Percentiles rank a stretch among this genome's conserved stretches.
phyloP scores from a whole-genome alignment of 2,797 vertebrate genomes.

The Hydrophis major region DNA sequence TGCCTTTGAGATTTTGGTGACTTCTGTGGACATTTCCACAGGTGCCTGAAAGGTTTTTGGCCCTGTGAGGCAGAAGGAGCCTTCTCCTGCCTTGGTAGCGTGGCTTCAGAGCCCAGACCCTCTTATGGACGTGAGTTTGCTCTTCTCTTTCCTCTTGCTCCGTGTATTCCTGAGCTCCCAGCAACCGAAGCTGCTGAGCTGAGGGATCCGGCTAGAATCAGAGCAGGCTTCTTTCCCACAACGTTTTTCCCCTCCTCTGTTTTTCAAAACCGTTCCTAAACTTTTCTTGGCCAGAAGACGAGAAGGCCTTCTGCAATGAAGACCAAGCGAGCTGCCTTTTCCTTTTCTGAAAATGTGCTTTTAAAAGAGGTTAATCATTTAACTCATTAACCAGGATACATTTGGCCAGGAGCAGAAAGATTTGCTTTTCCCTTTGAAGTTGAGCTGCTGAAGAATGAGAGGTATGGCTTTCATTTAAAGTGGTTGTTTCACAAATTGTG shows the following conservation, averaged over 20 bases:
- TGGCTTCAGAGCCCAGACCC: too few relatives aligned
- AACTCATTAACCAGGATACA: not conserved
- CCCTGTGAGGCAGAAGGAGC: not conserved
- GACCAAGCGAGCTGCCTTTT: not conserved
- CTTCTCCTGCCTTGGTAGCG: too few relatives aligned
- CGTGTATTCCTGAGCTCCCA: too few relatives aligned
- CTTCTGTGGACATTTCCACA: too few relatives aligned
- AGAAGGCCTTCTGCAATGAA: not conserved
- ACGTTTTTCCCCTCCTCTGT: not conserved
- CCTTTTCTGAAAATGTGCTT: not conserved
- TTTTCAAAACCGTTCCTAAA: not conserved
- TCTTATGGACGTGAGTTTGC: too few relatives aligned
- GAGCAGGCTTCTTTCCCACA: not conserved
- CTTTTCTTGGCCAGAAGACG: not conserved
- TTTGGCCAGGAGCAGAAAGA: not conserved
- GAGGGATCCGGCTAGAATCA: too few relatives aligned
- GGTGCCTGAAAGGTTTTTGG: too few relatives aligned
- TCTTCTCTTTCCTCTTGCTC: too few relatives aligned
- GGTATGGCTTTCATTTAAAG: not conserved
- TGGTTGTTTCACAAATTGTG: not conserved
- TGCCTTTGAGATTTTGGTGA: too few relatives aligned
- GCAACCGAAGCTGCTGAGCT: too few relatives aligned
- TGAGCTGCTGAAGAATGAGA: too few relatives aligned
- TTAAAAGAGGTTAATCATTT: not conserved
- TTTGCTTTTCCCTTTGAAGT: not conserved